Base-by-base conservation (phyloP, 2,113 vertebrate genomes). In the Lagopus leucura region DNA sequence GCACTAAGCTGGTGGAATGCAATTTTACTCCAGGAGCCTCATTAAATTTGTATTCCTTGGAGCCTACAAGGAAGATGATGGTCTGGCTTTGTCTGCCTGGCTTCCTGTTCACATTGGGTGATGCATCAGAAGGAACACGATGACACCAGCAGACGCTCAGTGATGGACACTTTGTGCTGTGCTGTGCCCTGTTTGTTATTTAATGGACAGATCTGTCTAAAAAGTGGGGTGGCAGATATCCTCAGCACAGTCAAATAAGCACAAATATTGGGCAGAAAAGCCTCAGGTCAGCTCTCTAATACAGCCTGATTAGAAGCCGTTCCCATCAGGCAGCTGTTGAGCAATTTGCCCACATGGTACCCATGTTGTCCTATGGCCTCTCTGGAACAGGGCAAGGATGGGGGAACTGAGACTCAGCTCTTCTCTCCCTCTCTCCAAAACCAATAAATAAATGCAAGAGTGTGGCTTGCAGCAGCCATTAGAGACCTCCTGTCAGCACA, bases 31-130 rank as follows among this genome's bases (percentile, higher is more conserved):
- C 47, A 81, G 90, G 15, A 88, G 40, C 63, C 84, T 94, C 91
- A 73, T 93, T 93, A 91, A 89, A 93, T 93, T 84, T 90, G 74
- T 84, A 82, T 93, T 93, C 48, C 63, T 71, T 70, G 74, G 81
- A 89, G 91, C 63, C 43, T 48, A 61, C 48, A 73, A 85, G 45
- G 76, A 78, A 82, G 58, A 36, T 55, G 32, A 92, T 82, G 92
- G 70, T 58, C 77, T 92, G 77, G 70, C 73, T 92, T 82, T 90
- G 80, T 74, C 86, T 93, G 83, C 70, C 61, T 40, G 58, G 69
- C 77, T 90, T 86, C 43, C 76, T 63, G 0, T 25, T 79, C 58
- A 2, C 63, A 73, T 57, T 2, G 34, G 60, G 45, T 58, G 84
- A 84, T 69, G n/a, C 66, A 76, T 69, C 32, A 61, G 77, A 52